Evolutionary conservation across 1,140 invertebrate species (phyloP).

Genomic region (Caenorhabditis latens): DNA sequence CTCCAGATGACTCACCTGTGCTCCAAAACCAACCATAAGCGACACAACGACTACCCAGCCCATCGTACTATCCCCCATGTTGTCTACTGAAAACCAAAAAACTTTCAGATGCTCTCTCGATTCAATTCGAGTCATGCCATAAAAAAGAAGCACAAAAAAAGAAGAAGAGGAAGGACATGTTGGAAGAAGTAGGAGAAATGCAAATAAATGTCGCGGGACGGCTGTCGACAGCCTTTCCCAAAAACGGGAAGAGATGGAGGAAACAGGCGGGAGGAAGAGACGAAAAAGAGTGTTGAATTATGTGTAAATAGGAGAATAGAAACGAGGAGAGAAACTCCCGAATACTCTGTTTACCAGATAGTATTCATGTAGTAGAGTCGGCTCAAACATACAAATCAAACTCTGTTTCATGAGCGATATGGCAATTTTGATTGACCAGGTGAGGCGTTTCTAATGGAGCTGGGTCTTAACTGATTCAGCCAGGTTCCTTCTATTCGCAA

Average conservation of each 20-base stretch:
- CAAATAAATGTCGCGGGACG: slow-evolving; percentile 50
- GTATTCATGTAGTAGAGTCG: neutral
- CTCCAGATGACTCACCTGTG: neutral
- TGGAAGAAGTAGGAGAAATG: slow-evolving; percentile 44
- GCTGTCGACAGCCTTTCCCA: slow-evolving; percentile 50
- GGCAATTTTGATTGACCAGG: neutral
- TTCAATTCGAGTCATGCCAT: neutral
- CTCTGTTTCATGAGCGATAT: neutral
- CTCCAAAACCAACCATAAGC: neutral
- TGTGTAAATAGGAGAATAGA: slow-evolving; percentile 33
- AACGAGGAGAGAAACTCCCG: slow-evolving; percentile 9
- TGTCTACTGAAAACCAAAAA: neutral
- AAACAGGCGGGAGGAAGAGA: slow-evolving; percentile 17
- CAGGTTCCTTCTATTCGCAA: no score
- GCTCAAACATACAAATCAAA: neutral
- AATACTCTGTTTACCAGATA: slow-evolving; percentile 33
- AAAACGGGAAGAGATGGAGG: slow-evolving; percentile 20
- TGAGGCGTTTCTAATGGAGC: neutral
- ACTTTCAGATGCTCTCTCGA: neutral
- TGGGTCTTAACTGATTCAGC: no score
- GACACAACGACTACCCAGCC: neutral
- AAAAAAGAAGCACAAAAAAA: slow-evolving; percentile 32
- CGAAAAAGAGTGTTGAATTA: slow-evolving; percentile 55
- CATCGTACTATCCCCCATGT: slow-evolving; percentile 25
- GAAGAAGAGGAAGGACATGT: slow-evolving; percentile 33